Percentiles rank a stretch among this genome's conserved stretches.
Evolutionary conservation across 2,888 invertebrate genomes (phyloP).

Genomic region (Drosophila pseudotalamancana): DNA sequence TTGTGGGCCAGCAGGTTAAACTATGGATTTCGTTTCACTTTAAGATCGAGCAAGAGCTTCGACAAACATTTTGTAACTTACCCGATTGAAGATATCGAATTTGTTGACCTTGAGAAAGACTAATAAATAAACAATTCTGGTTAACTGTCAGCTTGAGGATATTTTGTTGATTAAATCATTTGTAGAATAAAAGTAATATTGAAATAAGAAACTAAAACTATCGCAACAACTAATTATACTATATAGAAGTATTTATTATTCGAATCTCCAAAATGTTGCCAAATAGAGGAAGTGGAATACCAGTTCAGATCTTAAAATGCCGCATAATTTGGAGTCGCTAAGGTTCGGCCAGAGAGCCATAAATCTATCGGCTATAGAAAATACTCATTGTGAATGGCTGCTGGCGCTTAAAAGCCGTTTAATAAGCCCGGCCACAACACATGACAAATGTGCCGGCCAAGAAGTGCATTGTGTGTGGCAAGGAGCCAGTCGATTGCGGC

Average conservation of each 20-base stretch:
- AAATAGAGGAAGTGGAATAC: not conserved
- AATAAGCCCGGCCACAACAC: constrained; percentile 69
- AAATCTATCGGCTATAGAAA: constrained; percentile 63
- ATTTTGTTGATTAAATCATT: too few species aligned
- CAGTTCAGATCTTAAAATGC: constrained; percentile 30
- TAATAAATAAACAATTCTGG: not conserved
- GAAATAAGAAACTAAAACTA: too few species aligned
- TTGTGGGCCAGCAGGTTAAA: constrained; percentile 21
- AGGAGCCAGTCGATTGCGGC: constrained; percentile 18
- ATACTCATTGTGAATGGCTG: constrained; percentile 44
- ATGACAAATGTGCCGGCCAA: constrained; percentile 65
- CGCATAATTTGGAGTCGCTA: constrained; percentile 52
- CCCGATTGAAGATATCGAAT: not conserved
- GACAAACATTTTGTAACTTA: not conserved
- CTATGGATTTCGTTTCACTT: constrained; percentile 29
- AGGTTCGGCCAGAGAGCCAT: constrained; percentile 34
- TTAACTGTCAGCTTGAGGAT: not conserved
- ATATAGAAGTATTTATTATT: too few species aligned
- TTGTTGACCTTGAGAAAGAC: not conserved
- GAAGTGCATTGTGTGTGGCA: constrained; percentile 40
- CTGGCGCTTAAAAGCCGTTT: constrained; percentile 73
- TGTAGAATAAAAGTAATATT: too few species aligned
- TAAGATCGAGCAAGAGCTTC: not conserved
- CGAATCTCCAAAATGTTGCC: not conserved
- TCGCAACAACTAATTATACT: too few species aligned